Evolutionary conservation across 2,113 vertebrate species (phyloP).

Genomic region (Casuarius casuarius): DNA sequence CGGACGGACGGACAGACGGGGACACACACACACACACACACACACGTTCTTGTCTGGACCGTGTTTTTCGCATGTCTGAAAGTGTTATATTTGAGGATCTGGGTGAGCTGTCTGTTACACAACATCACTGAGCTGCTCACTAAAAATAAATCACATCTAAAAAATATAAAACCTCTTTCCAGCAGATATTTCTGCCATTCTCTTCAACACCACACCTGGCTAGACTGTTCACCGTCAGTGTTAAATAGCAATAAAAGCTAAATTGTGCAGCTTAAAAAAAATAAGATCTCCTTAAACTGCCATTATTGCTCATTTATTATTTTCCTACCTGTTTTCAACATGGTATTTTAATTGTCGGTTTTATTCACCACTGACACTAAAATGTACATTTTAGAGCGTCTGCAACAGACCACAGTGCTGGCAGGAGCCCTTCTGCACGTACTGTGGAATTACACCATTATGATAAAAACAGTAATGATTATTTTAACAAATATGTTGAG

Average conservation of each 20-base stretch:
- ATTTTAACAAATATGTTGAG: conserved; percentile 60
- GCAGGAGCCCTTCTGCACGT: background rate
- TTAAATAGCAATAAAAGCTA: background rate
- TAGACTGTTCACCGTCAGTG: background rate
- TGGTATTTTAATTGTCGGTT: conserved; percentile 8
- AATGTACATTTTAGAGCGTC: background rate
- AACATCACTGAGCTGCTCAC: background rate
- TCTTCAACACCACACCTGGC: background rate
- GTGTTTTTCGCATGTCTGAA: conserved; percentile 15
- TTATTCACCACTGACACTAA: background rate
- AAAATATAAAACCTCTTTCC: background rate
- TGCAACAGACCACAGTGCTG: background rate
- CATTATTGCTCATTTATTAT: background rate
- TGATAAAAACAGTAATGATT: conserved; percentile 21
- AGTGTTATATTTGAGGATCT: background rate
- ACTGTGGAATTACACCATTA: conserved; percentile 12
- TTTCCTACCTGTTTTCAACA: background rate
- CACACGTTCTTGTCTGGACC: background rate
- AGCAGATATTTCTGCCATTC: background rate
- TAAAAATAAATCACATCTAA: background rate
- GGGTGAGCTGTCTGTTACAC: background rate
- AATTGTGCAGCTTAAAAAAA: fast-evolving
- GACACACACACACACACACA: background rate
- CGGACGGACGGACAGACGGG: background rate
- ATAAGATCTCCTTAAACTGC: background rate